Percentiles rank a stretch among this genome's conserved stretches.
These are phyloP conservation scores for Pammene aurita DNA, from an alignment of 2,888 invertebrate species.

Conservation along the genomic window DNA sequence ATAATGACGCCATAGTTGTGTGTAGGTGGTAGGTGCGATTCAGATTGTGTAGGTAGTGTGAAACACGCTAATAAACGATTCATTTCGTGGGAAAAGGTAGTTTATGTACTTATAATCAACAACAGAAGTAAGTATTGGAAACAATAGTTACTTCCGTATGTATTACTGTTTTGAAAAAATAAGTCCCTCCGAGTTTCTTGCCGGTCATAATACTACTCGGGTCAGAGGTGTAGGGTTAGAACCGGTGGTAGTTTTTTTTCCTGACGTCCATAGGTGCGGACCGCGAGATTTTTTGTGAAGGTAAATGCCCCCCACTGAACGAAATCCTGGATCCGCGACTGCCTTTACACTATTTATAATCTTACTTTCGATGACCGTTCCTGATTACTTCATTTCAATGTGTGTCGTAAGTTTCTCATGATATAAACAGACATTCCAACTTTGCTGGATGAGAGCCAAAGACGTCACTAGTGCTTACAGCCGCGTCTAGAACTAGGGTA, in stretches of 20 bases:
- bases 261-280: too few species aligned
- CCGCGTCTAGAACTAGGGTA: conserved; percentile 2
- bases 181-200: too few species aligned
- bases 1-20: background rate
- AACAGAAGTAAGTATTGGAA: background rate
- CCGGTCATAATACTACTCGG: too few species aligned
- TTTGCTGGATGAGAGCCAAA: conserved; percentile 31
- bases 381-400: background rate
- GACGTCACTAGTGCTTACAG: conserved; percentile 25
- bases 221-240: too few species aligned
- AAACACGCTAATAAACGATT: conserved; percentile 17
- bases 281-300: too few species aligned
- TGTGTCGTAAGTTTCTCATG: conserved; percentile 12
- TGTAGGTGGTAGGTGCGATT: background rate
- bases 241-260: too few species aligned
- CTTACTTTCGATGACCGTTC: too few species aligned
- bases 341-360: too few species aligned
- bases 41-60: background rate
- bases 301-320: too few species aligned
- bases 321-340: too few species aligned
- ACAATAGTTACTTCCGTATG: too few species aligned
- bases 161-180: too few species aligned
- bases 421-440: conserved; percentile 22
- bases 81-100: background rate
- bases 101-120: background rate